These are phyloP conservation scores for Crematogaster levior DNA, from an alignment of 2,888 invertebrate species.

Conservation along the genomic window DNA sequence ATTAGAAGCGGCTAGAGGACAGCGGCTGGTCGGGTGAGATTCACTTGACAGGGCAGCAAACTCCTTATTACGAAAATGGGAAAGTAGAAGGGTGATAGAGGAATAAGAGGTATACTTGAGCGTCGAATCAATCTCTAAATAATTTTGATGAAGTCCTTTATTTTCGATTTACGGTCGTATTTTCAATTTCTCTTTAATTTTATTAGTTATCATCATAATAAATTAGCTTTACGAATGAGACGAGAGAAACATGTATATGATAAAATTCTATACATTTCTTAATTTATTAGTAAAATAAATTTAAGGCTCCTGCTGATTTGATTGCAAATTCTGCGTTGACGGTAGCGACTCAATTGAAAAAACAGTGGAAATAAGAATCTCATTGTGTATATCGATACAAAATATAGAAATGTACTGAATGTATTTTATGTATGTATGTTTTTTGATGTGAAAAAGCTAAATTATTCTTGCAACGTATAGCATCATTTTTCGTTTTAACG, in stretches of 20 bases:
- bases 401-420: too few relatives aligned
- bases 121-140: constrained; percentile 4
- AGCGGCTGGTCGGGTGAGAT: constrained; percentile 22
- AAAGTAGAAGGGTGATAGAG: constrained; percentile 4
- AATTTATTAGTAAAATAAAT: background rate
- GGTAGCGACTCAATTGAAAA: too few relatives aligned
- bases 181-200: too few relatives aligned
- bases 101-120: constrained; percentile 23
- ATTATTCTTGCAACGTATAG: too few relatives aligned
- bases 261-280: background rate
- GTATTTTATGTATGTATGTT: too few relatives aligned
- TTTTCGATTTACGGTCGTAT: too few relatives aligned
- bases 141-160: background rate
- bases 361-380: too few relatives aligned
- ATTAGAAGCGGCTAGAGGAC: constrained; percentile 4
- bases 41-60: constrained; percentile 33
- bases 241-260: background rate
- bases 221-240: background rate
- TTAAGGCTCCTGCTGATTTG: too few relatives aligned
- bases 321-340: too few relatives aligned
- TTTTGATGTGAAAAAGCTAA: too few relatives aligned
- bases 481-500: too few relatives aligned
- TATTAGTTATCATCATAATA: background rate
- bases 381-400: too few relatives aligned
- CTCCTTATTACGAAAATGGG: constrained; percentile 36